Evolutionary conservation across 2,888 invertebrate species (phyloP), one percentile per base, ranked within the genome.

Genomic region (Stenodera caucasica): DNA sequence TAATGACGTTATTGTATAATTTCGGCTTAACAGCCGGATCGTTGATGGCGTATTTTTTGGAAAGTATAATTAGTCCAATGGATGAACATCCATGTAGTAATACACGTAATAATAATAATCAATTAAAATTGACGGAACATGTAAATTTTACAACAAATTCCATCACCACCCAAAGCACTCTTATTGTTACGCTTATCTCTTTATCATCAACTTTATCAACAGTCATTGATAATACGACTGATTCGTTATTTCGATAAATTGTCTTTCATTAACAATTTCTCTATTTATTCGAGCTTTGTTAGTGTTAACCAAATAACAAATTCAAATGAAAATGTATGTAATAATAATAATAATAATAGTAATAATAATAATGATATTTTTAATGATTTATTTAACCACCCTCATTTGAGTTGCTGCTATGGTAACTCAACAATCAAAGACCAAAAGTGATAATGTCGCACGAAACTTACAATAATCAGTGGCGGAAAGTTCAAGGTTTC

Each of bases 1-100:
- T 96, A 80, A 96, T 96, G 95, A 96, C 95, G 0, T 78, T 96
- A 2, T 92, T 94, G 0, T 96, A 96, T 81, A 94, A 92, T 78
- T 86, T 93, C 37, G 96, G 95, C 0, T 82, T 96, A 53, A 90
- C 94, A 0, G 86, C 90, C 0, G 96, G 96, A 1, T 91, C 94
- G 0, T 80, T 92, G 15, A 87, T 93, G 55, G 94, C 95, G 0
- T 96, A 95, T 74, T 82, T 91, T 18, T 83, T 96, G 64, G 80
- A 79, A 67, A 75, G 78, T 18, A 71, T 81, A 40, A 63, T 83
- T 29, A 81, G 80, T 55, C 78, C 79, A 7, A 67, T 75, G 18
- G 74, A 75, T 26, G 70, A 70, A 7, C 71, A 75, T 61, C 75
- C 75, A 14, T 78, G 78, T 64, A 69, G 67, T 29, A n/a, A 23